phyloP scores from a whole-genome alignment of 2,888 invertebrate species.

The Oasisia sp. region DNA sequence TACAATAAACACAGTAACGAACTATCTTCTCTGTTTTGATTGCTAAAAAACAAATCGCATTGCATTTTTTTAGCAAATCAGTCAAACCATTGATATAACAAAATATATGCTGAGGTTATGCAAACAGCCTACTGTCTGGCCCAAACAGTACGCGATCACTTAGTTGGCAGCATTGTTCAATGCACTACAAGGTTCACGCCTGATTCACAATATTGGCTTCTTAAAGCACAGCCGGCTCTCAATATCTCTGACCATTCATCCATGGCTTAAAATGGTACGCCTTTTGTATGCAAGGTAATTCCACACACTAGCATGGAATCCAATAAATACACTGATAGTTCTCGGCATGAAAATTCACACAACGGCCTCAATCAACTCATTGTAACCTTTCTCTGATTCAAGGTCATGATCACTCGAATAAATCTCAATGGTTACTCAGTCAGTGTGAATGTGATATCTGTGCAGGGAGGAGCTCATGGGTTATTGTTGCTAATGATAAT shows the following conservation, averaged over 20 bases:
- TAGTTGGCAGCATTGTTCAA: not conserved
- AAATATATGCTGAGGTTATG: not conserved
- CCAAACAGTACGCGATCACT: not conserved
- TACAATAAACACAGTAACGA: too few relatives aligned
- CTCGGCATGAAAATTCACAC: not conserved
- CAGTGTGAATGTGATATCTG: not conserved
- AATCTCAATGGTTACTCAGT: not conserved
- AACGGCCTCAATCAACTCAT: not conserved
- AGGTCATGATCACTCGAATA: not conserved
- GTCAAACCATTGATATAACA: too few relatives aligned
- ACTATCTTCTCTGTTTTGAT: too few relatives aligned
- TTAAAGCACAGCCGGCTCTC: not conserved
- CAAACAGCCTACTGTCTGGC: not conserved
- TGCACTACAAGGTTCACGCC: not conserved
- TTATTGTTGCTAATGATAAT: not conserved
- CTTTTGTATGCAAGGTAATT: not conserved
- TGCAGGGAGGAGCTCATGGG: not conserved
- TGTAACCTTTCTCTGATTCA: not conserved
- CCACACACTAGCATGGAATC: not conserved
- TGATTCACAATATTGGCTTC: not conserved
- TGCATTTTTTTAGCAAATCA: too few relatives aligned
- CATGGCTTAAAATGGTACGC: not conserved
- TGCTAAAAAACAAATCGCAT: too few relatives aligned
- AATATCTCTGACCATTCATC: not conserved
- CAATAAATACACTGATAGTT: not conserved